A percentile compares a stretch with the other conserved stretches of the same genome.
phyloP scores from a whole-genome alignment of 2,888 invertebrate species.

The Lacanobia wlatinum region DNA sequence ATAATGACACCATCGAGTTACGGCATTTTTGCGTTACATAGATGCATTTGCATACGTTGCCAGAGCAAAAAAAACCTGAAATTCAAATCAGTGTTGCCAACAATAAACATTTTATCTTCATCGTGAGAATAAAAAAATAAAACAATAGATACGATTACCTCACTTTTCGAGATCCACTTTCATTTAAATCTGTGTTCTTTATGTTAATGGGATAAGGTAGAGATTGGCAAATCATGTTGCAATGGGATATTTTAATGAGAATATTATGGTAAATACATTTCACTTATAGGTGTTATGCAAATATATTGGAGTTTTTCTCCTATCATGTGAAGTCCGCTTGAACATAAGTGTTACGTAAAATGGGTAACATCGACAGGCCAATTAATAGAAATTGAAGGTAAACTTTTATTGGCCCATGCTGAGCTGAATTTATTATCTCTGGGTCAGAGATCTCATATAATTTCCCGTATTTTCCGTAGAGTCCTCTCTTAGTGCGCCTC shows the following conservation, averaged over 20 bases:
- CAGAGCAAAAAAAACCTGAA: conserved; percentile 56
- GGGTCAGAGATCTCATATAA: neutral
- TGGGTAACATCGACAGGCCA: neutral
- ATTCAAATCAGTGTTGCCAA: conserved; percentile 62
- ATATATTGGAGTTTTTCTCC: conserved; percentile 59
- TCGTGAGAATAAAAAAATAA: conserved; percentile 69
- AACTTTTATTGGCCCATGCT: neutral
- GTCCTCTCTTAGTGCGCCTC: no score
- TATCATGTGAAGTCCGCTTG: conserved; percentile 40
- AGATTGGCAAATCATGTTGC: conserved; percentile 22
- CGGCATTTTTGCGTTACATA: conserved; percentile 42
- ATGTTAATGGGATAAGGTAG: conserved; percentile 50
- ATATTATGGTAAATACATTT: conserved; percentile 73
- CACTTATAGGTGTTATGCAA: conserved; percentile 68
- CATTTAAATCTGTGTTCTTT: conserved; percentile 51
- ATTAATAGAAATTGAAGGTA: conserved; percentile 18
- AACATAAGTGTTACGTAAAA: conserved; percentile 39
- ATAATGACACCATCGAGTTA: conserved; percentile 41
- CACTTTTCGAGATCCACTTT: conserved; percentile 64
- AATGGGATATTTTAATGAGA: conserved; percentile 61
- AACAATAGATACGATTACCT: conserved; percentile 66
- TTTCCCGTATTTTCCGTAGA: no score
- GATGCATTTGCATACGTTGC: conserved; percentile 60
- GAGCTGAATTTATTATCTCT: neutral
- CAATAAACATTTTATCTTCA: conserved; percentile 66